Evolutionary conservation across 2,888 invertebrate species (phyloP), one percentile per base, ranked within the genome.

Genomic region (Nebria brevicollis): DNA sequence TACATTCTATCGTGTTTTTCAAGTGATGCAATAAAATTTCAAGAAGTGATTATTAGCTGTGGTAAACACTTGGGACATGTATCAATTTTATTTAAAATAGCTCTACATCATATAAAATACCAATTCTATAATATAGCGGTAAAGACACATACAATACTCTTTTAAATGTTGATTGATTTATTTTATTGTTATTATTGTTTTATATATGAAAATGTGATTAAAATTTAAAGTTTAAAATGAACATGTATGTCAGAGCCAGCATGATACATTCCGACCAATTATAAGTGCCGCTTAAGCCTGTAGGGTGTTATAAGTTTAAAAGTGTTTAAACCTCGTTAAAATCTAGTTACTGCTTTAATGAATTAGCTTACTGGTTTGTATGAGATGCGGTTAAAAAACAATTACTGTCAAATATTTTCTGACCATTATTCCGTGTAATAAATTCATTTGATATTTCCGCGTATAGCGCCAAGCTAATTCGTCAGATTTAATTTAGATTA

Each of bases 261-360:
- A 54, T 54, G 5, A 34, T 13, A 8, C 11, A 54, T 54, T 8
- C 54, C 54, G 8, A 11, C 54, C 54, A 54, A 54, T 54, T 54
- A 54, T 54, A 54, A 54, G 54, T 54, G 54, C 54, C 54, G 54
- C 54, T 54, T 54, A 54, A 54, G 54, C 11, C 54, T 13, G 54
- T 54, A 54, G 54, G 54, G 54, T 54, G 54, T 54, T 54, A 54
- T 13, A 54, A 54, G 54, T 54, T 54, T 54, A 54, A 11, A 73
- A 73, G 43, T 73, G 42, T 41, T 73, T 41, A 13, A 73, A 42
- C 73, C 73, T 73, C 73, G 73, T 73, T 73, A 73, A 73, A 73
- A 73, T 41, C 41, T 34, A 73, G 73, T 73, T 73, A 73, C 41
- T 6, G 41, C n/a, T 73, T 34, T 73, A 73, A 73, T 73, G 73